Percentiles rank a stretch among this genome's conserved stretches.
phyloP scores from a whole-genome alignment of 1,140 invertebrate genomes.

The Drosophila bipectinata region DNA sequence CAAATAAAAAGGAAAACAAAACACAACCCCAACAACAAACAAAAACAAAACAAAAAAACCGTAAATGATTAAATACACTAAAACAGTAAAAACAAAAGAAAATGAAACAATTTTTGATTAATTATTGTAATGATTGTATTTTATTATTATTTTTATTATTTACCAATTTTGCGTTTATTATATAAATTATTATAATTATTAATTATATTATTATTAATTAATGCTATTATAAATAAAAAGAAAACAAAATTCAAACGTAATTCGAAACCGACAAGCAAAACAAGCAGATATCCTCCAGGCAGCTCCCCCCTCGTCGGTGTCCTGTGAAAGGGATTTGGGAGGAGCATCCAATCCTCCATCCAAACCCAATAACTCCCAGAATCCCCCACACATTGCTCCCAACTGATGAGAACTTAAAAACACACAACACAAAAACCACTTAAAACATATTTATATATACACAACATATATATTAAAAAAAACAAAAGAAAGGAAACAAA shows the following conservation, averaged over 20 bases:
- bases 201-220: conserved; percentile 82
- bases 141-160: conserved; percentile 83
- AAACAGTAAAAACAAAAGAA: conserved; percentile 61
- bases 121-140: conserved; percentile 68
- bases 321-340: conserved; percentile 25
- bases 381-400: conserved; percentile 55
- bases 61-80: conserved; percentile 53
- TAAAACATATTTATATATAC: conserved; percentile 51
- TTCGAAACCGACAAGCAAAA: conserved; percentile 44
- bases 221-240: conserved; percentile 67
- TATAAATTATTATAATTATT: conserved; percentile 83
- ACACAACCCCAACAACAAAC: conserved; percentile 29
- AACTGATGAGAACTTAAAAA: conserved; percentile 54
- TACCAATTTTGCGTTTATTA: conserved; percentile 82
- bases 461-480: conserved; percentile 56
- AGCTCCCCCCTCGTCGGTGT: conserved; percentile 40
- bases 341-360: conserved; percentile 15
- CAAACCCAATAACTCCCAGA: conserved; percentile 6
- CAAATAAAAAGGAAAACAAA: conserved; percentile 32
- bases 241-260: conserved; percentile 66
- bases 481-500: conserved; percentile 51
- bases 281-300: conserved; percentile 42
- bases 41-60: conserved; percentile 32
- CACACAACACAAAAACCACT: conserved; percentile 46
- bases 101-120: conserved; percentile 60